Conservation (phyloP, 2,888 invertebrate species). For the Opisthograptis luteolata region DNA sequence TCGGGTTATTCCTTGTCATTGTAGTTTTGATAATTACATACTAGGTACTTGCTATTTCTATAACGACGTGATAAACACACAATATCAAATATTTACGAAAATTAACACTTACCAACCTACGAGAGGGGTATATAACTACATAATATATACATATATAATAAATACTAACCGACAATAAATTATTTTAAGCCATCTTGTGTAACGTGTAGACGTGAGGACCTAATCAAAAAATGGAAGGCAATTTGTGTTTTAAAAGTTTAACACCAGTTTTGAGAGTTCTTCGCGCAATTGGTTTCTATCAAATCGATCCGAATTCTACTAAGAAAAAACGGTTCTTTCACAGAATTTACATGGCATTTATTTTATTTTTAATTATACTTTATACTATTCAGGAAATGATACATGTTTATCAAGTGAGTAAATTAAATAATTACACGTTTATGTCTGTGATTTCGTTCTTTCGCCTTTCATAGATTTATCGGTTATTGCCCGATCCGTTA, state of each 20-base stretch:
- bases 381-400: conserved; percentile 56
- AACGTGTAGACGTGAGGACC: background rate
- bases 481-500: no score
- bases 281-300: conserved; percentile 49
- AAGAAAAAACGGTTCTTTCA: conserved; percentile 45
- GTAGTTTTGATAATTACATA: no score
- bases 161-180: no score
- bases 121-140: no score
- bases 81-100: no score
- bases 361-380: conserved; percentile 45
- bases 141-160: no score
- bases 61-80: no score
- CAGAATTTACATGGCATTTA: conserved; percentile 45
- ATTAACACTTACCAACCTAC: no score
- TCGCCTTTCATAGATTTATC: background rate
- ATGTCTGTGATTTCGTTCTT: background rate
- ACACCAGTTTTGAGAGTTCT: conserved; percentile 50
- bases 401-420: conserved; percentile 47
- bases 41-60: no score
- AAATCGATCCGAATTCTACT: conserved; percentile 44
- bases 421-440: background rate
- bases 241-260: conserved; percentile 48
- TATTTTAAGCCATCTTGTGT: background rate
- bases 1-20: no score
- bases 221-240: conserved; percentile 34